Percentiles rank a stretch among this genome's conserved stretches.
These are phyloP conservation scores for Gopherus evgoodei DNA, from an alignment of 2,113 vertebrate genomes.

Conservation along the genomic window DNA sequence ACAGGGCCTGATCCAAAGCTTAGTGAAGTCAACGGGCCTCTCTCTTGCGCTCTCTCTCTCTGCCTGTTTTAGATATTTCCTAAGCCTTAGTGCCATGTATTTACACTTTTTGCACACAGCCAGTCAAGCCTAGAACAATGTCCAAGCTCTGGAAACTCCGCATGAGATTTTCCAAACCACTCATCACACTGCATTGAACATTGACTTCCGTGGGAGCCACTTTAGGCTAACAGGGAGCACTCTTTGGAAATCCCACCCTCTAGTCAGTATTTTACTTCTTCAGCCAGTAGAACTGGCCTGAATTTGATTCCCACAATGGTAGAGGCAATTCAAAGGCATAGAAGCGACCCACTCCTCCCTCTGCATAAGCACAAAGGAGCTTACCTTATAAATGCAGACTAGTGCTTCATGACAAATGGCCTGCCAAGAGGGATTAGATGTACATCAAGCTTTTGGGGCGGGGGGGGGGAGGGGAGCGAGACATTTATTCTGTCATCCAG, in stretches of 20 bases:
- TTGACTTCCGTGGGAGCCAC: neutral
- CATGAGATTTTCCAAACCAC: neutral
- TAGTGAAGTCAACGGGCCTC: neutral
- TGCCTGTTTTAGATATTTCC: neutral
- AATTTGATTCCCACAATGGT: neutral
- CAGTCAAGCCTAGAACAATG: neutral
- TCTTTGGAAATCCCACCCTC: neutral
- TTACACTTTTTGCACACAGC: neutral
- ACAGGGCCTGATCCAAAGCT: rapidly evolving
- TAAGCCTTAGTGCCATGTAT: neutral
- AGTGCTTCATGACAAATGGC: neutral
- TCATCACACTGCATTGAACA: neutral
- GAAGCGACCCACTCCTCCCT: neutral
- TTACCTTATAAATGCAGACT: neutral
- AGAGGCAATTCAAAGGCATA: neutral
- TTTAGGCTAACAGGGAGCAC: neutral
- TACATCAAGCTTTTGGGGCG: neutral
- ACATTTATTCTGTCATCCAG: neutral
- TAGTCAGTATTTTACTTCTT: neutral
- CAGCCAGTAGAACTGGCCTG: neutral
- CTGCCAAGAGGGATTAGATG: neutral
- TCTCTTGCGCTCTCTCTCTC: too few relatives aligned
- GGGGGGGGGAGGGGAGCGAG: neutral
- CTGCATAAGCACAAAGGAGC: neutral
- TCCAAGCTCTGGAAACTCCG: neutral